Conservation (phyloP, 1,140 invertebrate species). For the Branchinecta lindahli region DNA sequence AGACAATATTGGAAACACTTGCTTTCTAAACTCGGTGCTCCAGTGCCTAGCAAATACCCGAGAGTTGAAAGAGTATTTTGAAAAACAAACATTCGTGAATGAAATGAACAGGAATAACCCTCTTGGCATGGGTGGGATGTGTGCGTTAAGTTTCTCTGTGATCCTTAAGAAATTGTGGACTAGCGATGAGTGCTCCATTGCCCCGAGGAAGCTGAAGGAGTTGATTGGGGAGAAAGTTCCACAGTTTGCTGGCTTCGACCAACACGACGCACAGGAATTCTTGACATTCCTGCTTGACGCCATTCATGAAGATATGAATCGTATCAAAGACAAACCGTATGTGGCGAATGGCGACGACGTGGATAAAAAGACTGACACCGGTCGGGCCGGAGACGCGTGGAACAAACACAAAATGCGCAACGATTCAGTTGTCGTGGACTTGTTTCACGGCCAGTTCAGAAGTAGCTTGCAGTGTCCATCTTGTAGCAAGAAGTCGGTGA, state of each 20-base stretch:
- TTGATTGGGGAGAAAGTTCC: slow-evolving; percentile 36
- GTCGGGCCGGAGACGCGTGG: slow-evolving; percentile 30
- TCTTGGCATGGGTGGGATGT: slow-evolving; percentile 42
- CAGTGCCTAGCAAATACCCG: slow-evolving; percentile 34
- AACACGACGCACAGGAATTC: slow-evolving; percentile 43
- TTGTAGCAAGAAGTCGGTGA: slow-evolving; percentile 37
- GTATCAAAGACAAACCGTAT: slow-evolving; percentile 27
- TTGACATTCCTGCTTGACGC: slow-evolving; percentile 40
- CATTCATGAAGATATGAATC: slow-evolving; percentile 36
- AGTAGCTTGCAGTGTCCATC: slow-evolving; percentile 36
- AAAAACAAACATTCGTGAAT: slow-evolving; percentile 24
- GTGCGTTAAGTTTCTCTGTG: slow-evolving; percentile 42
- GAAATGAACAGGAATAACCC: slow-evolving; percentile 45
- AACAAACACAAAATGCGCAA: slow-evolving; percentile 27
- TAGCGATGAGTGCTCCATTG: slow-evolving; percentile 34
- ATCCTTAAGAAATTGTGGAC: slow-evolving; percentile 43
- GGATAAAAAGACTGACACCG: slow-evolving; percentile 24
- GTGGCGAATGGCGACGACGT: slow-evolving; percentile 23
- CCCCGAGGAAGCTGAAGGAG: slow-evolving; percentile 42
- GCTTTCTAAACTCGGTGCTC: slow-evolving; percentile 45
- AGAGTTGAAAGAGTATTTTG: slow-evolving; percentile 31
- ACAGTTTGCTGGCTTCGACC: slow-evolving; percentile 39
- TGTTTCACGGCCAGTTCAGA: slow-evolving; percentile 37
- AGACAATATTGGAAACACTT: slow-evolving; percentile 46
- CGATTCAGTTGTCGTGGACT: slow-evolving; percentile 30